Conservation (phyloP, 2,888 invertebrate species). For the Cheilosia vulpina region DNA sequence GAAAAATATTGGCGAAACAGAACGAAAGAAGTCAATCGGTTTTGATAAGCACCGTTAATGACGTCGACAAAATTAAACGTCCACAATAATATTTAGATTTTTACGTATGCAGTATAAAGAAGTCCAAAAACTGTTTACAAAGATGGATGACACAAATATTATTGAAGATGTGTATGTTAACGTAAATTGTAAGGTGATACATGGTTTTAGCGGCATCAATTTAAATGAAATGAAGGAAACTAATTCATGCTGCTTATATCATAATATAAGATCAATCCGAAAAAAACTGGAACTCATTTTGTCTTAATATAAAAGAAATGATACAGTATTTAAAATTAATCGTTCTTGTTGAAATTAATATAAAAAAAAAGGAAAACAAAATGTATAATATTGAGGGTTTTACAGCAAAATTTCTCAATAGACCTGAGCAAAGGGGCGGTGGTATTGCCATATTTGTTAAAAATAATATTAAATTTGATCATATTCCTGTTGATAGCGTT, state of each 20-base stretch:
- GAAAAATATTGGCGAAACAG: conserved; percentile 25
- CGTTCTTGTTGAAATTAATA: conserved; percentile 28
- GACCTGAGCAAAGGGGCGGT: conserved; percentile 10
- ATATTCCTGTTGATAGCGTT: background rate
- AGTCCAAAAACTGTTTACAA: conserved; percentile 4
- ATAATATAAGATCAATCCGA: conserved; percentile 17
- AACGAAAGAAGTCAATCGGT: conserved; percentile 12
- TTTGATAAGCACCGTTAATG: background rate
- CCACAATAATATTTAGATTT: conserved; percentile 4
- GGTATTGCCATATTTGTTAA: conserved; percentile 5
- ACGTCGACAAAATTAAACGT: conserved; percentile 16
- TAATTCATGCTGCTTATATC: conserved; percentile 3
- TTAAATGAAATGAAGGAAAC: conserved; percentile 24
- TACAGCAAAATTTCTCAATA: conserved; percentile 10
- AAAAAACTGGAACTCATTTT: conserved; percentile 13
- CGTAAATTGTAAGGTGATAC: conserved; percentile 38
- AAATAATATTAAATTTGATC: conserved; percentile 1
- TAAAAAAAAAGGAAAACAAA: conserved; percentile 23
- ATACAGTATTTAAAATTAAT: background rate
- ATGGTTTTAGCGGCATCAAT: conserved; percentile 38
- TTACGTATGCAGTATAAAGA: background rate
- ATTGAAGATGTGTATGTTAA: conserved; percentile 3
- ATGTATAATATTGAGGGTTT: conserved; percentile 13
- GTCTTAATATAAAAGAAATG: conserved; percentile 1
- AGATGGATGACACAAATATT: conserved; percentile 4